Evolutionary conservation across 2,888 invertebrate species (phyloP).

Genomic region (Stenolophus ochropezus): DNA sequence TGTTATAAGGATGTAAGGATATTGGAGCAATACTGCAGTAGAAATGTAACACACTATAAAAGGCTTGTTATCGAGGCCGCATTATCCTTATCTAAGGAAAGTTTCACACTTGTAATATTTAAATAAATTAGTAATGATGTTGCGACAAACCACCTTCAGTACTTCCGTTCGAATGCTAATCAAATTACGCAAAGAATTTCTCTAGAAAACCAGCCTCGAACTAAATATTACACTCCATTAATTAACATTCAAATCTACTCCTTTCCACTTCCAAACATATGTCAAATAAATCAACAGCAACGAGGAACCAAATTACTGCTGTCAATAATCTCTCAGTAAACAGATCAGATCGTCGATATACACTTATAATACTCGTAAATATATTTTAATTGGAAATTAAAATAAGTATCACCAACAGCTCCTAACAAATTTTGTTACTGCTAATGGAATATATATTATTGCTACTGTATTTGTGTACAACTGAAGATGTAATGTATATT

Average conservation of each 20-base stretch:
- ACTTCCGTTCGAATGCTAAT: slow-evolving; percentile 55
- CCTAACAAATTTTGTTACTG: no score
- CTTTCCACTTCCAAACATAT: background rate
- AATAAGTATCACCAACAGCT: no score
- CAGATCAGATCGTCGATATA: no score
- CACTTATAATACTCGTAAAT: no score
- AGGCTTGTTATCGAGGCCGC: no score
- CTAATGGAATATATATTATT: no score
- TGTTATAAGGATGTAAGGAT: no score
- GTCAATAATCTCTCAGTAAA: background rate
- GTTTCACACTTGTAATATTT: slow-evolving; percentile 9
- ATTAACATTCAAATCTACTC: background rate
- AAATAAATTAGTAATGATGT: slow-evolving; percentile 31
- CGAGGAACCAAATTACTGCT: background rate
- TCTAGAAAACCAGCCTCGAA: slow-evolving; percentile 23
- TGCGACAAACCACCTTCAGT: slow-evolving; percentile 46
- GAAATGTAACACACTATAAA: no score
- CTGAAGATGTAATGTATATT: no score
- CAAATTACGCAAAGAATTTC: slow-evolving; percentile 49
- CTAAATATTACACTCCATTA: slow-evolving; percentile 11
- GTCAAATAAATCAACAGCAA: background rate
- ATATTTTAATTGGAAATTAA: no score
- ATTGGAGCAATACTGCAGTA: no score
- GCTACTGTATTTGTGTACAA: no score
- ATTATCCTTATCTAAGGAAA: background rate